Percentiles rank a stretch among this genome's conserved stretches.
Evolutionary conservation across 2,797 vertebrate species (phyloP).

Genomic region (Champsocephalus gunnari): DNA sequence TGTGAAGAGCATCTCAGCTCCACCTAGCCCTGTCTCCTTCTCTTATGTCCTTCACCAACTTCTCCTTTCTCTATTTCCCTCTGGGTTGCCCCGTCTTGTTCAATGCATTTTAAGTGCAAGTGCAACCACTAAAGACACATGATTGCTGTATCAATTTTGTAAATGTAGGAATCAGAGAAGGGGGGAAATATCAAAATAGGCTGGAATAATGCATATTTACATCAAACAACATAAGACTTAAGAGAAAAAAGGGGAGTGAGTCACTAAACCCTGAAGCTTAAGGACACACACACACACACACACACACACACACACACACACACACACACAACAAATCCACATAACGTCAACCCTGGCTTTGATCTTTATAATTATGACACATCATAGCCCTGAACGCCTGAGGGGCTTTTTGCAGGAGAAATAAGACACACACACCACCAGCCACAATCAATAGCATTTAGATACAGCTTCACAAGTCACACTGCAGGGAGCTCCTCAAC

Average conservation of each 20-base stretch:
- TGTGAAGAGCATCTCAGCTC: slow-evolving; percentile 64
- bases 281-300: background rate
- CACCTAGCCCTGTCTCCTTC: slow-evolving; percentile 59
- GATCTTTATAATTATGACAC: slow-evolving; percentile 39
- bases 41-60: slow-evolving; percentile 48
- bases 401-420: slow-evolving; percentile 11
- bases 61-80: slow-evolving; percentile 10
- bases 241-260: slow-evolving; percentile 21
- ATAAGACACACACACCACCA: slow-evolving; percentile 41
- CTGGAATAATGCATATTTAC: background rate
- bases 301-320: background rate
- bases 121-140: slow-evolving; percentile 21
- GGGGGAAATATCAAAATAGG: background rate
- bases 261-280: slow-evolving; percentile 37
- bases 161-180: slow-evolving; percentile 1
- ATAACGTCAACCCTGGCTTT: slow-evolving; percentile 30
- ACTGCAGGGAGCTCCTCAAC: slow-evolving; percentile 30
- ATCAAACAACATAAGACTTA: slow-evolving; percentile 11
- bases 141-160: background rate
- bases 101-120: slow-evolving; percentile 16
- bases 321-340: slow-evolving; percentile 7
- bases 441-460: slow-evolving; percentile 45
- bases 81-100: background rate
- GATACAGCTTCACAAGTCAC: slow-evolving; percentile 53
- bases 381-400: slow-evolving; percentile 29